These are phyloP conservation scores for Corvus hawaiiensis DNA, from an alignment of 2,113 vertebrate genomes.

Conservation along the genomic window DNA sequence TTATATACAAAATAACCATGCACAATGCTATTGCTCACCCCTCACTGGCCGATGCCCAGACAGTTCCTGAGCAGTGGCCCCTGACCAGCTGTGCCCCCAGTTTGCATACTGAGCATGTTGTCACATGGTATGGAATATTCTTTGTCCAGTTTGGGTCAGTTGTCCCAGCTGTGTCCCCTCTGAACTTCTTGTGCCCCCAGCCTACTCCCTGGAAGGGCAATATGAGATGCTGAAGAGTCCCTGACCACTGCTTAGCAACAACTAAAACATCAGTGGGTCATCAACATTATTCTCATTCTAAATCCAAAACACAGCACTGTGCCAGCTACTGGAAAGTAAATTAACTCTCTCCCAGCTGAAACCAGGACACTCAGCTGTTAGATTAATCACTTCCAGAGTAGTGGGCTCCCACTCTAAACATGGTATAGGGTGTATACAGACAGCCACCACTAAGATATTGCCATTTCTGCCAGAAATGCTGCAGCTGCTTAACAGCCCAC, in stretches of 20 bases:
- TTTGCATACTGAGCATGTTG: not conserved
- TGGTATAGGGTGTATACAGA: not conserved
- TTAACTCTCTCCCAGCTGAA: not conserved
- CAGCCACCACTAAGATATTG: not conserved
- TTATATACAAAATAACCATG: not conserved
- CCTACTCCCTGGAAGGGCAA: not conserved
- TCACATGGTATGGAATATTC: not conserved
- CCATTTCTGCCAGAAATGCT: not conserved
- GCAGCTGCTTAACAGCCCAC: not conserved
- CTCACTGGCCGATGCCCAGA: not conserved
- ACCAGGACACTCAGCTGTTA: not conserved
- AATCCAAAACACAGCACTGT: not conserved
- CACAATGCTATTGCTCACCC: not conserved
- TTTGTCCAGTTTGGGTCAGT: not conserved
- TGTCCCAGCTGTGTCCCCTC: not conserved
- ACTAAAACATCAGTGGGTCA: not conserved
- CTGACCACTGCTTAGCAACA: not conserved
- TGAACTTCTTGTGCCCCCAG: not conserved
- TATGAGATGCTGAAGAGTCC: not conserved
- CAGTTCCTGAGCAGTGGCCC: not conserved
- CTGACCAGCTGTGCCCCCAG: not conserved
- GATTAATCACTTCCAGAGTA: not conserved
- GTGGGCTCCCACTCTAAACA: not conserved
- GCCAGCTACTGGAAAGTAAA: not conserved
- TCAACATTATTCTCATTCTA: not conserved